Conservation (phyloP, 1,140 invertebrate genomes). For the Drosophila bocqueti region DNA sequence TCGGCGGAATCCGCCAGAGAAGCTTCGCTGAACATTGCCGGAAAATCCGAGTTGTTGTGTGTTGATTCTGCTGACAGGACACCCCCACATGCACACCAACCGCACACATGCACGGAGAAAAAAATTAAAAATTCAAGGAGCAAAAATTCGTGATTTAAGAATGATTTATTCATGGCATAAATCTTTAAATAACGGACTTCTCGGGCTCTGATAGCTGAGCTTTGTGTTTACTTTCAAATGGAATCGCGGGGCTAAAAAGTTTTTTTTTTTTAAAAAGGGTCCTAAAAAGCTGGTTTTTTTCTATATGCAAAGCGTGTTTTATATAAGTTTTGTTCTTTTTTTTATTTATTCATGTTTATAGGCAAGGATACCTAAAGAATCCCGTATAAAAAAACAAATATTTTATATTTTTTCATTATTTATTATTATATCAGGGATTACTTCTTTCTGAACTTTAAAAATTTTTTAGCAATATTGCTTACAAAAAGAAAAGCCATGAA, state of each 20-base stretch:
- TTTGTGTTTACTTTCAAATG: constrained; percentile 8
- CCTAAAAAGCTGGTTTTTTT: background rate
- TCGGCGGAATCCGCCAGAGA: constrained; percentile 34
- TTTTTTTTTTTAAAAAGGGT: background rate
- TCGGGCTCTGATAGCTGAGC: background rate
- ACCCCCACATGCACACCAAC: constrained; percentile 32
- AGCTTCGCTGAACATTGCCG: constrained; percentile 45
- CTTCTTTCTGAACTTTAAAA: background rate
- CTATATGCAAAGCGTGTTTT: background rate
- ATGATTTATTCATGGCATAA: constrained; percentile 20
- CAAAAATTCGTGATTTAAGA: constrained; percentile 16
- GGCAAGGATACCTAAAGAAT: no score
- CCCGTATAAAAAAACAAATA: no score
- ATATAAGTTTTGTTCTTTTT: no score
- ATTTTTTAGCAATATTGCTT: no score
- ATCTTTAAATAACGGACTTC: constrained; percentile 16
- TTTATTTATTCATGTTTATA: background rate
- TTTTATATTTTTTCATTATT: no score
- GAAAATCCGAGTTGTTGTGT: constrained; percentile 58
- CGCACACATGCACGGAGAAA: constrained; percentile 25
- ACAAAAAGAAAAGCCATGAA: no score
- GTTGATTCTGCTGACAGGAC: constrained; percentile 66
- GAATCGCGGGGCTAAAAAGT: background rate
- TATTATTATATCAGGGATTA: no score
- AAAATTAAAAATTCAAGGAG: constrained; percentile 18